Conservation (phyloP, 2,888 invertebrate species). For the Subacronicta megacephala region DNA sequence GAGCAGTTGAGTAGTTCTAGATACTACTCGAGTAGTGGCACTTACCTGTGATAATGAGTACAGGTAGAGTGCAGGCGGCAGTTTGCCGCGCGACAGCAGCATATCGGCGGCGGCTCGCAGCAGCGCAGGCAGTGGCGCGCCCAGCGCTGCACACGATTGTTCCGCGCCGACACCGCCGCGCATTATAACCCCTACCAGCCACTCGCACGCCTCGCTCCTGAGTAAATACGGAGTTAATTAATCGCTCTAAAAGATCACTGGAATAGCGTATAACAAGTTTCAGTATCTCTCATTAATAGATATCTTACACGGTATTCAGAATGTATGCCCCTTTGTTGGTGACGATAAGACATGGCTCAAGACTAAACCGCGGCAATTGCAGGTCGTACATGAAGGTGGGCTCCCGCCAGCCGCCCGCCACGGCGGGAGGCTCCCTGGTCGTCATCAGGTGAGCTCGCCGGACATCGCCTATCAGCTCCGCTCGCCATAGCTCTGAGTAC, state of each 20-base stretch:
- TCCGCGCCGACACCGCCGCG: conserved; percentile 82
- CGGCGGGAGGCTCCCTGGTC: conserved; percentile 68
- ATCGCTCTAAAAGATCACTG: too few species aligned
- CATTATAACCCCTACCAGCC: conserved; percentile 81
- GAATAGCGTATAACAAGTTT: too few species aligned
- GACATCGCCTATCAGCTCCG: conserved; percentile 79
- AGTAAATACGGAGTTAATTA: background rate
- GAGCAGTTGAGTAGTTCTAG: too few species aligned
- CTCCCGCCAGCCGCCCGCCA: conserved; percentile 75
- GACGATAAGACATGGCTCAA: conserved; percentile 88
- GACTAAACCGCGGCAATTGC: conserved; percentile 79
- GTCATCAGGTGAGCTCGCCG: conserved; percentile 77
- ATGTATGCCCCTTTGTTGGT: conserved; percentile 89
- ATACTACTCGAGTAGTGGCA: background rate
- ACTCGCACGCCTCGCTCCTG: conserved; percentile 82
- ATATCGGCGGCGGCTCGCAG: conserved; percentile 95
- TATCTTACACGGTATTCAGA: conserved; percentile 85
- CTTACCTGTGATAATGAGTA: conserved; percentile 94
- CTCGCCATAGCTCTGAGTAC: conserved; percentile 79
- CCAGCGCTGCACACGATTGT: conserved; percentile 79
- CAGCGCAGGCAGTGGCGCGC: conserved; percentile 89
- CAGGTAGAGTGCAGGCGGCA: conserved; percentile 93
- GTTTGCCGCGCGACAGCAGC: conserved; percentile 92
- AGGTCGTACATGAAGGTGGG: conserved; percentile 84
- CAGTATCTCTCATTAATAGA: too few species aligned